Evolutionary conservation across 2,888 invertebrate genomes (phyloP), one percentile per base, ranked within the genome.

Genomic region (Melitaea athalia): DNA sequence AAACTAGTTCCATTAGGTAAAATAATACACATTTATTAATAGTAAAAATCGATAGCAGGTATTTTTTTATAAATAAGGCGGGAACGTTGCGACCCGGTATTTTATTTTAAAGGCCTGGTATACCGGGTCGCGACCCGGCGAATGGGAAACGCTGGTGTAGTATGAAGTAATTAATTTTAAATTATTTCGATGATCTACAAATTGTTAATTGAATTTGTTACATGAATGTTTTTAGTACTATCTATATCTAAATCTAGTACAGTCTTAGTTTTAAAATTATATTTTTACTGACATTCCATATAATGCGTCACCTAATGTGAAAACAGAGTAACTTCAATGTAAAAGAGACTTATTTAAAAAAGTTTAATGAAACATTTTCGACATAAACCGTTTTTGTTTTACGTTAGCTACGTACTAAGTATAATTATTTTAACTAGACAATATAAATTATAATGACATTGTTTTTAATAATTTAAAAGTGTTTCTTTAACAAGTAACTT

Each of bases 211-310:
- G 47, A 49, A 49, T 49, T n/a, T n/a, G 47, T 49, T 49, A 49
- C 47, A 49, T n/a, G 47, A n/a, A n/a, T 49, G 47, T 49, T 49
- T n/a, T n/a, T 45, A 12, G 14, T 14, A 47, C 47, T 49, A 49
- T n/a, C n/a, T 49, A 49, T n/a, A 14, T 49, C 47, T 49, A 49
- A 24, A 14, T 49, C 47, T 49, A 49, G 47, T n/a, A 49, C 47
- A 49, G 47, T 49, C 47, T 49, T 49, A 49, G 47, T 49, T 49
- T n/a, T 49, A 49, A 49, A 49, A 49, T 49, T 49, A 49, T n/a
- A 49, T n/a, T 14, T 49, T 49, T 6, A 49, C n/a, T 49, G n/a
- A 49, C 47, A n/a, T 49, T 49, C n/a, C 6, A n/a, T 49, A n/a
- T 49, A n/a, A 49, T 49, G 47, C 47, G 47, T 49, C 47, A 49